Evolutionary conservation across 2,888 invertebrate species (phyloP), one percentile per base, ranked within the genome.

Genomic region (Papilio gigon): DNA sequence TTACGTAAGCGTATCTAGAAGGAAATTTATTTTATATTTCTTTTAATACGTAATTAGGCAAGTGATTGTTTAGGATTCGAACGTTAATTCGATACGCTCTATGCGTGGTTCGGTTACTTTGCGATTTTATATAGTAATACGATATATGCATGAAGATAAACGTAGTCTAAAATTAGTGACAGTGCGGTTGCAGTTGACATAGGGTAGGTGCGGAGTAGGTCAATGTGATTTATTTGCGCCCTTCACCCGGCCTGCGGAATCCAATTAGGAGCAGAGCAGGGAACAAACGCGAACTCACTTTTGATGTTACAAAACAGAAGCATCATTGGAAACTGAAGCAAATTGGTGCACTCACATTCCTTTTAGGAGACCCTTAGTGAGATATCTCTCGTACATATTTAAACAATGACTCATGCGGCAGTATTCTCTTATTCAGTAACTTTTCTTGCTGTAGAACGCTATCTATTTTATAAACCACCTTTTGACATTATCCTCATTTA

Each of bases 141-240:
- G 12, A 30, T n/a, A 30, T 4, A 30, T 11, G 30, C n/a, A 30
- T 56, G 30, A 56, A 50, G 25, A 56, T 30, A 56, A 30, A 30
- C 25, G 17, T 17, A 30, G 53, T 30, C 30, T 56, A 30, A 56
- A 56, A 56, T 56, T 56, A 56, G n/a, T 56, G 9, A 17, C 30
- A 20, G 17, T 17, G 22, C 6, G 47, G 22, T 30, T 53, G 53
- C 53, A 30, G 27, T 27, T 27, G 30, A n/a, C 17, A 14, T 27
- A 30, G 42, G 42, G 12, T 30, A 33, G 27, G 17, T 60, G 20
- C 44, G 22, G 44, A 60, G 53, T 47, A 56, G 61, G 67, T 62
- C 67, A 67, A 62, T 56, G 53, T 67, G 56, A 56, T 67, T 67
- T 67, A 56, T 14, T 8, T 6, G 6, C 62, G 62, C 42, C 67